Conservation (phyloP, 2,113 vertebrate species). For the Xiphophorus couchianus region DNA sequence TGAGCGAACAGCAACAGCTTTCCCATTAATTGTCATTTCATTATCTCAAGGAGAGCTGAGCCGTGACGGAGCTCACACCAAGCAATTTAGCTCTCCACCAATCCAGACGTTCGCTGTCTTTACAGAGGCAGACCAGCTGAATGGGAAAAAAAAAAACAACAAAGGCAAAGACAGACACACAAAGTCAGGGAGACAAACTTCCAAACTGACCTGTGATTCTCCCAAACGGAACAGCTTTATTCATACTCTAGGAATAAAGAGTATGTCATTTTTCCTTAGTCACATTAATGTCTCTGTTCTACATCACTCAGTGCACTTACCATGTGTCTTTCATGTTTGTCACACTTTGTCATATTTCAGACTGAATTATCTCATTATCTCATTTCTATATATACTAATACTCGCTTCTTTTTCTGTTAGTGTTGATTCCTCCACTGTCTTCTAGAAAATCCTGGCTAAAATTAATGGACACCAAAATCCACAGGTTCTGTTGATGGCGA, state of each 20-base stretch:
- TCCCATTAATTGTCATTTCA: constrained; percentile 83
- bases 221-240: neutral
- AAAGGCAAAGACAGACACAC: constrained; percentile 23
- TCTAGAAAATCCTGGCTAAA: neutral
- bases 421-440: neutral
- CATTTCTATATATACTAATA: neutral
- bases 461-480: neutral
- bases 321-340: neutral
- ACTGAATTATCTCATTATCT: neutral
- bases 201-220: neutral
- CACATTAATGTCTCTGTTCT: neutral
- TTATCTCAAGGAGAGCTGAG: constrained; percentile 82
- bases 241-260: neutral
- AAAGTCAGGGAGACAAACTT: constrained; percentile 8
- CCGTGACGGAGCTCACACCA: constrained; percentile 77
- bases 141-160: constrained; percentile 33
- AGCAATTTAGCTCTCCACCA: constrained; percentile 79
- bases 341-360: neutral
- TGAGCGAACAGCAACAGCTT: constrained; percentile 74
- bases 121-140: constrained; percentile 51
- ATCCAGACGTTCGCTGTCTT: constrained; percentile 62
- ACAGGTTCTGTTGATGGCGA: neutral
- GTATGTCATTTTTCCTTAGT: neutral
- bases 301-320: neutral
- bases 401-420: neutral